Evolutionary conservation across 2,888 invertebrate species (phyloP), one percentile per base, ranked within the genome.

Genomic region (Oscheius sp.): DNA sequence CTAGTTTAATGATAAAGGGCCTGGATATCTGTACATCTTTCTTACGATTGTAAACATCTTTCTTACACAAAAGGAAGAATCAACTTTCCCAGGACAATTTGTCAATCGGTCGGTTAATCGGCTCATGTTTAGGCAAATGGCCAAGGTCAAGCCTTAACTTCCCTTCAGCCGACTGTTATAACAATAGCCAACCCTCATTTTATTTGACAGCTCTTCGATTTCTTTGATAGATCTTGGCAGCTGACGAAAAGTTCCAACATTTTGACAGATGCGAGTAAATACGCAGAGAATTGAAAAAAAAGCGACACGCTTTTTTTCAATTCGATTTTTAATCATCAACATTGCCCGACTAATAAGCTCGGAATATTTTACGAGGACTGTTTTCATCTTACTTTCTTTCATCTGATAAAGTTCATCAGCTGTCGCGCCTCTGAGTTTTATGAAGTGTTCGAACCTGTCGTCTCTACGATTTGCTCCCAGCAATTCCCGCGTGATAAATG

Each of bases 401-500:
- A 20, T 14, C 24, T 47, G 20, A 47, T 47, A 41, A 6, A 41
- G 14, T 41, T 41, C 5, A 41, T 24, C 41, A 41, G 41, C 47
- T 47, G 47, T 47, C 22, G 22, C 5, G 45, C 4, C 47, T 9
- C 26, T 17, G 36, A 54, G 54, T 54, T 54, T 54, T 54, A 54
- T 54, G 54, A 54, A 54, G 54, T 54, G 54, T 54, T 30, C 14
- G 20, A 17, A 28, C 54, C 50, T n/a, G 26, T 26, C 26, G 9
- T n/a, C 20, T 20, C 17, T 12, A n/a, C 54, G 32, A 54, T 54
- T 54, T 32, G 54, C 54, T 33, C 26, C 20, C 33, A 47, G 47
- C 47, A 47, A 47, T 47, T 47, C 22, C 4, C 12, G 12, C 12
- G 33, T 54, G 54, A 54, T 54, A 33, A 54, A 54, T 54, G 54